Evolutionary conservation across 92 coral and sea anemone species (phyloP), one percentile per base, ranked within the genome.

Genomic region (Parazoanthus atlanticus): DNA sequence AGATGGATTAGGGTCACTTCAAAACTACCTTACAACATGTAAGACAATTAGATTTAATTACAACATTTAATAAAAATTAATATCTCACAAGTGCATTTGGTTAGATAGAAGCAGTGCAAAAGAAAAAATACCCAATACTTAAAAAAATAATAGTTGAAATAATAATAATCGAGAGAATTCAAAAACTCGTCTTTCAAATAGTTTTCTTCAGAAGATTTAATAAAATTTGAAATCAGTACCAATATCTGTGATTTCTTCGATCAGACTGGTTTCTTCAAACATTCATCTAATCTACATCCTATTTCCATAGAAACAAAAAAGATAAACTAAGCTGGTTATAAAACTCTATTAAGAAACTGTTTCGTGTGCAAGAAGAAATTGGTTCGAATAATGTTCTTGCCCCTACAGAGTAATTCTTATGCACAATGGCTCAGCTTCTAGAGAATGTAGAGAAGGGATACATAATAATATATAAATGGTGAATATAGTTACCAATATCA

Each of bases 401-500:
- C 16, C 46, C 28, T 6, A 61, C 69, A 15, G 78, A 75, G 49
- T 5, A 75, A 25, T 33, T 7, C 52, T 17, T 15, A 84, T 26
- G 58, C 41, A 69, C 78, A 65, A 70, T 84, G 78, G 87, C 87
- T 84, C 87, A 84, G 87, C 87, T 84, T 41, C 87, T 70, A 83
- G 78, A 69, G 25, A 70, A 67, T 71, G 65, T 47, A 17, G 25
- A 16, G 67, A 32, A 16, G 25, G 64, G 61, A 23, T 66, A 67
- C 34, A 40, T 64, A 40, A 47, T 46, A 31, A 72, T 73, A 21
- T 46, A 25, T 26, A 83, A 88, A 93, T n/a, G 78, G 80, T 82
- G 31, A 76, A 40, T 46, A 92, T 95, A 93, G 90, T 93, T 95
- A 95, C 98, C 98, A 46, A 95, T 95, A 86, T 95, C 98, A 36